phyloP scores from a whole-genome alignment of 2,113 vertebrate species.

The Calidris pugnax region DNA sequence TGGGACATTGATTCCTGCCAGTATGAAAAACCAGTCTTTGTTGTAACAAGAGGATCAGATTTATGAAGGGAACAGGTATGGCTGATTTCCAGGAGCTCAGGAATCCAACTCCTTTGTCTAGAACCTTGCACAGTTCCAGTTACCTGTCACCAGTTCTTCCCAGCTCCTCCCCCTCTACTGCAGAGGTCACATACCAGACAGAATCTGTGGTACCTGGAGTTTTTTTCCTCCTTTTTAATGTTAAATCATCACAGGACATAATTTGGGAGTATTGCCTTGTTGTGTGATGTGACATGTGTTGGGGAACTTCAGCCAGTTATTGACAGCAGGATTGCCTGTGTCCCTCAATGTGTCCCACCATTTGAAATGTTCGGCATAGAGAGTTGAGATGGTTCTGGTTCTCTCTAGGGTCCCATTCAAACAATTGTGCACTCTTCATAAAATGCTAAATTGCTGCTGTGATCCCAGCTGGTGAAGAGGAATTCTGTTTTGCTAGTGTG shows the following conservation, averaged over 20 bases:
- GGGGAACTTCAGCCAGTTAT: not conserved
- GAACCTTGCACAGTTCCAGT: not conserved
- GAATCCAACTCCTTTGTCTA: not conserved
- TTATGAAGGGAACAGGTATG: not conserved
- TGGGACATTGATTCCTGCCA: not conserved
- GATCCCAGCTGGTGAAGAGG: not conserved
- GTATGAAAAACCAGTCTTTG: not conserved
- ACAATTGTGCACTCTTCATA: not conserved
- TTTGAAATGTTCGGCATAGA: not conserved
- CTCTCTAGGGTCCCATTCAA: not conserved
- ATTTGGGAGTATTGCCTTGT: not conserved
- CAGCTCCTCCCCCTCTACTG: not conserved
- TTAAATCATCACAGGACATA: not conserved
- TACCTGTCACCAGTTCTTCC: not conserved
- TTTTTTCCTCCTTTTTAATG: not conserved
- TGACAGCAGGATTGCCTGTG: not conserved
- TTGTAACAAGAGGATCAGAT: not conserved
- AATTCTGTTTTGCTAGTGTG: not conserved
- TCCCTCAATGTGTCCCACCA: not conserved
- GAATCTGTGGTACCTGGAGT: not conserved
- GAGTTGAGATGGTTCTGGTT: not conserved
- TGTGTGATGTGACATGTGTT: not conserved
- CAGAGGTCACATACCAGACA: not conserved
- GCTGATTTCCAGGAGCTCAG: not conserved
- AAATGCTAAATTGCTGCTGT: not conserved